Base-by-base conservation (phyloP, 2,113 vertebrate species). In the Catagonus wagneri region DNA sequence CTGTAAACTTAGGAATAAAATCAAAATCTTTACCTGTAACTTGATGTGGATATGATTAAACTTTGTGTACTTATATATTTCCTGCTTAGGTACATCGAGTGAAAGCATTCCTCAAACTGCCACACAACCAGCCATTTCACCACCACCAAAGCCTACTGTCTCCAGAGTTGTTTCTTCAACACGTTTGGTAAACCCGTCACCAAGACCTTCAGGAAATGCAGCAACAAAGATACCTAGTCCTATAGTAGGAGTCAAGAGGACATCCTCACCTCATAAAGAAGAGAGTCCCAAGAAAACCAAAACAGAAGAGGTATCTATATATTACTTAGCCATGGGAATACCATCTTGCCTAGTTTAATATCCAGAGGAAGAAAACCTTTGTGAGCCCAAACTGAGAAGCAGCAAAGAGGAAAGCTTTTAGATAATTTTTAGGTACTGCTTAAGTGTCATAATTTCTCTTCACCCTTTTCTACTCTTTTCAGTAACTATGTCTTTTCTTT, bases 21-120 rank as follows among this genome's bases (percentile, higher is more conserved):
- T 84, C 7, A 83, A 83, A 63, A 80, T 6, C 16, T 85, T 71
- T 84, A 19, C 60, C 58, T 89, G 2, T 63, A 54, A 80, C 11
- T 80, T 87, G 12, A 54, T 23, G 17, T 29, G 74, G 34, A 12
- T 94, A 25, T 84, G 92, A 87, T 89, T 52, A 94, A 27, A 61
- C 84, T 61, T 60, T 92, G 78, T 94, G 1, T 63, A 2, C 75
- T 78, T 11, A 12, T 85, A 6, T 97, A 14, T 60, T 96, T 94
- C 9, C n/a, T 63, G 0, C 66, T 63, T 56, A 99, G 99, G 98
- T 98, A 98, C 98, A 98, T 98, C 98, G 90, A 98, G 98, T 92
- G 99, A 99, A 97, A 99, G 98, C 98, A 98, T 99, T 98, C 98
- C 98, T 98, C 98, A 98, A 96, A 98, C 98, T 98, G 98, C 98